Conservation (phyloP, 2,888 invertebrate genomes). For the Dryobota labecula region DNA sequence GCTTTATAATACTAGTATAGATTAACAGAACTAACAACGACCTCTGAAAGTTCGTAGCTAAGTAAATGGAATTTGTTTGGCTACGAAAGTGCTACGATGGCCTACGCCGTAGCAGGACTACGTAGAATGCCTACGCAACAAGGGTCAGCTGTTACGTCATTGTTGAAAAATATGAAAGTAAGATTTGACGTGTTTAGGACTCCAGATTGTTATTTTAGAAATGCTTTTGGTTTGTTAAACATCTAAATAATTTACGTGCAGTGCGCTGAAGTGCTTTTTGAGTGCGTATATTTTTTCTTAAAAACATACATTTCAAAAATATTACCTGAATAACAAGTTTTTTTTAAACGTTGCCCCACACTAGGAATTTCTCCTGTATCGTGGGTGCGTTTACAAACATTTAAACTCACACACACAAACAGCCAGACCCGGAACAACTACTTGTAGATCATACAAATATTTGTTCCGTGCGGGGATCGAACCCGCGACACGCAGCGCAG, state of each 20-base stretch:
- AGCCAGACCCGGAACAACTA: no score
- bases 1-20: no score
- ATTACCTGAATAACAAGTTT: no score
- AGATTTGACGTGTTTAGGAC: not conserved
- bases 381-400: no score
- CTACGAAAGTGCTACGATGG: conserved; percentile 59
- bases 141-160: conserved; percentile 1
- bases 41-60: conserved; percentile 1
- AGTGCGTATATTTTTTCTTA: not conserved
- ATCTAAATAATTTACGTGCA: not conserved
- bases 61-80: conserved; percentile 25
- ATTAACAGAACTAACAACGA: not conserved
- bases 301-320: not conserved
- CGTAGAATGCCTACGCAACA: conserved; percentile 23
- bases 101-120: conserved; percentile 73
- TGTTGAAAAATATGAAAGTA: not conserved
- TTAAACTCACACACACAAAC: no score
- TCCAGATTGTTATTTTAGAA: not conserved
- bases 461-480: no score
- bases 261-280: not conserved
- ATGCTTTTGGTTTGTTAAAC: not conserved
- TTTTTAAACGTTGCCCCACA: no score
- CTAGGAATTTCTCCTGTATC: no score
- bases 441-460: no score
- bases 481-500: no score